A percentile compares a stretch with the other conserved stretches of the same genome.
These are phyloP conservation scores for Paedocypris micromegethes DNA, from an alignment of 2,797 vertebrate genomes.

Conservation along the genomic window DNA sequence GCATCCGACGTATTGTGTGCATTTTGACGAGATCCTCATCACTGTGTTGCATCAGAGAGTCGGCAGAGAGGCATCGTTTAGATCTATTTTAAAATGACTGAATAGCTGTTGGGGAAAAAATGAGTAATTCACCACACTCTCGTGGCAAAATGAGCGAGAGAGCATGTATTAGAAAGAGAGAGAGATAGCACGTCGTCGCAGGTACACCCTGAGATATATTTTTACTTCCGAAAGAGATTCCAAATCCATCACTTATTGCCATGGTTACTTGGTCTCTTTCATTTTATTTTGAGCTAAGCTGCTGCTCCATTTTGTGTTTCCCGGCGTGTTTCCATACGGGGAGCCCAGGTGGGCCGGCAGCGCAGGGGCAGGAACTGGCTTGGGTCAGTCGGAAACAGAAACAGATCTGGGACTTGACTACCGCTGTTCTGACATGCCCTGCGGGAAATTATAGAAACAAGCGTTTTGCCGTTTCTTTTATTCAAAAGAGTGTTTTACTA, in stretches of 20 bases:
- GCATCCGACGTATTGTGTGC: conserved; percentile 56
- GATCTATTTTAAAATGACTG: conserved; percentile 61
- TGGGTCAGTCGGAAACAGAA: conserved; percentile 18
- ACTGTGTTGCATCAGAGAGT: conserved; percentile 59
- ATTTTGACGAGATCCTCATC: conserved; percentile 62
- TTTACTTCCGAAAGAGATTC: conserved; percentile 34
- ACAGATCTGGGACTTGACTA: conserved; percentile 19
- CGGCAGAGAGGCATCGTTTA: conserved; percentile 56
- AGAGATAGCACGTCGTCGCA: conserved; percentile 19
- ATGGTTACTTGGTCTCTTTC: conserved; percentile 33
- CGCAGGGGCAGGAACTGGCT: conserved; percentile 5
- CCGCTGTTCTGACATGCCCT: conserved; percentile 38
- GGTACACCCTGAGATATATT: conserved; percentile 34
- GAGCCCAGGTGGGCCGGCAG: conserved; percentile 37
- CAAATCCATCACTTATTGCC: conserved; percentile 39
- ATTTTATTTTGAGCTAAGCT: conserved; percentile 32
- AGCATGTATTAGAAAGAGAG: not conserved
- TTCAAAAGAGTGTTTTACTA: conserved; percentile 13
- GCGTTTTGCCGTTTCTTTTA: conserved; percentile 24
- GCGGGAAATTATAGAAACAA: conserved; percentile 19
- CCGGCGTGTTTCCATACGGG: conserved; percentile 31
- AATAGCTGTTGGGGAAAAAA: conserved; percentile 52
- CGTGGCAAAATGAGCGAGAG: conserved; percentile 4
- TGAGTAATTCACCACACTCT: conserved; percentile 54
- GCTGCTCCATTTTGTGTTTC: conserved; percentile 36